Evolutionary conservation across 2,888 invertebrate genomes (phyloP).

Genomic region (Scaptomyza cyrtandrae): DNA sequence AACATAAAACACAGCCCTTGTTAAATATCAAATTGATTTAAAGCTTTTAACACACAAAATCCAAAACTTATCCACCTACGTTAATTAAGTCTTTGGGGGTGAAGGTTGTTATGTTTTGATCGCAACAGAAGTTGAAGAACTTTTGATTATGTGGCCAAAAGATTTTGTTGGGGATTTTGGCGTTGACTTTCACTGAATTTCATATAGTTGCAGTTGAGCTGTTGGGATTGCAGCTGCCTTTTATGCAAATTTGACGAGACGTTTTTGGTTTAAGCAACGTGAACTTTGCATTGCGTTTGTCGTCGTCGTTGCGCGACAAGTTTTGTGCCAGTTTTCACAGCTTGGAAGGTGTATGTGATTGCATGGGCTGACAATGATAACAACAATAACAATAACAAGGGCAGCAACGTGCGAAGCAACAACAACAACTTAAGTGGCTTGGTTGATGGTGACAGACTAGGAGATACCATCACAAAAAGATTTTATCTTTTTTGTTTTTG

Average conservation of each 20-base stretch:
- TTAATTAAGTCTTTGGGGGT: conserved; percentile 25
- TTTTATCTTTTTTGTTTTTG: too few species aligned
- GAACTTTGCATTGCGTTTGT: conserved; percentile 47
- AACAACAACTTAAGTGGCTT: too few species aligned
- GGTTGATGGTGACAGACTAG: too few species aligned
- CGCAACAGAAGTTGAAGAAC: conserved; percentile 18
- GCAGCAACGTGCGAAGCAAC: background rate
- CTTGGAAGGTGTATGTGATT: conserved; percentile 35
- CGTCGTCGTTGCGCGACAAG: conserved; percentile 24
- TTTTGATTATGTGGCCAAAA: conserved; percentile 35
- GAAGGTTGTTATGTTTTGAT: conserved; percentile 21
- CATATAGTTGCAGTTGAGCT: conserved; percentile 16
- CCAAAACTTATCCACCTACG: background rate
- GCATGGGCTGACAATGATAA: conserved; percentile 18
- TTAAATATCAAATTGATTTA: background rate
- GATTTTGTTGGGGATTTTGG: conserved; percentile 29
- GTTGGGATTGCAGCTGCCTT: conserved; percentile 44
- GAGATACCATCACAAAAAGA: too few species aligned
- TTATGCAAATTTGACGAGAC: conserved; percentile 61
- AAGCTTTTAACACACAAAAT: too few species aligned
- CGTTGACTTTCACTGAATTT: conserved; percentile 35
- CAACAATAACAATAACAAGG: conserved; percentile 18
- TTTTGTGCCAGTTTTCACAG: conserved; percentile 48
- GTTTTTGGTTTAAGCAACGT: conserved; percentile 57
- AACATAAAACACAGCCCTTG: background rate